phyloP scores from a whole-genome alignment of 2,113 vertebrate genomes.

The Mirza zaza region DNA sequence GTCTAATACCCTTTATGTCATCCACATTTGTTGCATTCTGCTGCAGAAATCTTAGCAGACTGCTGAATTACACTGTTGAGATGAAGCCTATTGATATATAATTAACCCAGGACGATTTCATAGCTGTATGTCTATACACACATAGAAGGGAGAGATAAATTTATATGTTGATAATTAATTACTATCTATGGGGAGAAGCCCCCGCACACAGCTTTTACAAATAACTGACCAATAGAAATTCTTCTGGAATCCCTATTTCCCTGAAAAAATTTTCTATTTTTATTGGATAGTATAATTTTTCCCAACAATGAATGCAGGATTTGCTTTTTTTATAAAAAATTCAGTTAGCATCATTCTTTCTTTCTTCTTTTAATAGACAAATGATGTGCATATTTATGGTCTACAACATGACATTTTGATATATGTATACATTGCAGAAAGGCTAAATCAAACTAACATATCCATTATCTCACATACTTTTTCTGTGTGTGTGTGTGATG shows the following conservation, averaged over 20 bases:
- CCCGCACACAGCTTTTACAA: conserved; percentile 42
- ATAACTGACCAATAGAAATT: not conserved
- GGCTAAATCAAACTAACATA: not conserved
- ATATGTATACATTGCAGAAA: not conserved
- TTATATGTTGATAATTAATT: conserved; percentile 67
- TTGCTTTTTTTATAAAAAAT: not conserved
- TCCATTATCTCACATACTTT: not conserved
- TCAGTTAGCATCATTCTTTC: not conserved
- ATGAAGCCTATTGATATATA: conserved; percentile 60
- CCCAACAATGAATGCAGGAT: not conserved
- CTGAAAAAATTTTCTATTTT: not conserved
- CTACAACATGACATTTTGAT: not conserved
- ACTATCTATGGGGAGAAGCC: conserved; percentile 54
- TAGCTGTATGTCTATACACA: conserved; percentile 63
- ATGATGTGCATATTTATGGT: not conserved
- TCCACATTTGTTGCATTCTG: conserved; percentile 61
- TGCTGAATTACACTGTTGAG: conserved; percentile 51
- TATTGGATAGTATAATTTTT: not conserved
- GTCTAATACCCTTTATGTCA: conserved; percentile 53
- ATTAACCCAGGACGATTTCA: conserved; percentile 69
- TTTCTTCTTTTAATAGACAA: not conserved
- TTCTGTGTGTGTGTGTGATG: not conserved
- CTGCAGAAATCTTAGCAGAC: conserved; percentile 52
- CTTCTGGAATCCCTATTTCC: not conserved
- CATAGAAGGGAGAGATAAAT: conserved; percentile 73